Conservation (phyloP, 2,113 vertebrate species). For the Charadrius vociferus region DNA sequence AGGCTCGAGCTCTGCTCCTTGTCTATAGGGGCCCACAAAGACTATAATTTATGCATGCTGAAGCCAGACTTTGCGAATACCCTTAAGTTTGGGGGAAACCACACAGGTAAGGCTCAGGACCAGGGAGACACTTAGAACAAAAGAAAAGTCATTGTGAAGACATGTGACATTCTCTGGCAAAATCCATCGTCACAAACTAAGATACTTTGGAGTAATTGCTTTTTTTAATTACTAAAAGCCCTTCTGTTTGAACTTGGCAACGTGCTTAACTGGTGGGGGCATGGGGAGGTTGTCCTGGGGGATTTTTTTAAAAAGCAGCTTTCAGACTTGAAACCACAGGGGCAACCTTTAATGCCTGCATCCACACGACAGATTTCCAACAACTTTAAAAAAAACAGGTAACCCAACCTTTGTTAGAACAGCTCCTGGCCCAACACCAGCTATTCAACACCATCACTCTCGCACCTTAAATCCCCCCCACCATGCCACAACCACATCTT, state of each 20-base stretch:
- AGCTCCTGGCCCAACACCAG: neutral
- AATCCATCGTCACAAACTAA: neutral
- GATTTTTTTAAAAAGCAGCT: neutral
- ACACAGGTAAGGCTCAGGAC: neutral
- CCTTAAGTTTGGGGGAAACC: neutral
- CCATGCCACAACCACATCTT: neutral
- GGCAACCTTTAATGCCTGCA: neutral
- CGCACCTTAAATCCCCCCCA: neutral
- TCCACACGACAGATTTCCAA: neutral
- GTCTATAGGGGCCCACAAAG: neutral
- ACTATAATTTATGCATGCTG: fast-evolving
- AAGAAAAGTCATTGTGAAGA: neutral
- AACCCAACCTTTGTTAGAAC: neutral
- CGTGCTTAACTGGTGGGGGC: neutral
- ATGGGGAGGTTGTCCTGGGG: neutral
- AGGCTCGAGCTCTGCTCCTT: neutral
- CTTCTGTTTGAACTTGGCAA: neutral
- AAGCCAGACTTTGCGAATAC: neutral
- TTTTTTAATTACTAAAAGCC: neutral
- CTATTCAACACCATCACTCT: neutral
- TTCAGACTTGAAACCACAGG: neutral
- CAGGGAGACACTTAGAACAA: neutral
- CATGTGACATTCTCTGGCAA: neutral
- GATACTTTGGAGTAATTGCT: neutral
- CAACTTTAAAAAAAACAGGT: neutral